These are phyloP conservation scores for Gasteruption jaculator DNA, from an alignment of 2,888 invertebrate species.

Conservation along the genomic window DNA sequence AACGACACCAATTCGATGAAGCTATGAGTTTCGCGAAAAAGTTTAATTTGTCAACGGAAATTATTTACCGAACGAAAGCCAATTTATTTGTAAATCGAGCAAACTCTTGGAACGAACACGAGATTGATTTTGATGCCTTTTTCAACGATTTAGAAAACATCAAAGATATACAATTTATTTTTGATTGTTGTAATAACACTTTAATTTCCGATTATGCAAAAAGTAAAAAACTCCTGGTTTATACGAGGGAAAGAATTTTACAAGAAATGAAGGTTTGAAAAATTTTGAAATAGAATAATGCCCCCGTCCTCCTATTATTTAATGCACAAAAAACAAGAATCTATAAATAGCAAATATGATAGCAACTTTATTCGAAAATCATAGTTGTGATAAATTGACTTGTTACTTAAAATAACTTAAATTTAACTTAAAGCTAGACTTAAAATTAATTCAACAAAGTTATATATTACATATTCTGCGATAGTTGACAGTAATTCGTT, in stretches of 20 bases:
- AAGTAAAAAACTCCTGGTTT: conserved; percentile 40
- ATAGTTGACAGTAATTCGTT: no score
- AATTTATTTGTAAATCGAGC: conserved; percentile 43
- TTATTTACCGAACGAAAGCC: conserved; percentile 51
- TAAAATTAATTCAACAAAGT: no score
- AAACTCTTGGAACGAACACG: conserved; percentile 34
- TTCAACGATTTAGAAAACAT: conserved; percentile 49
- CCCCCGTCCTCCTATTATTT: no score
- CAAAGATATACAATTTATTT: conserved; percentile 49
- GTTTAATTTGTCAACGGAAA: conserved; percentile 48
- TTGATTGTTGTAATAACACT: conserved; percentile 50
- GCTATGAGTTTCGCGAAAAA: conserved; percentile 52
- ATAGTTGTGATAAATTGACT: no score
- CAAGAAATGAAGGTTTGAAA: conserved; percentile 25
- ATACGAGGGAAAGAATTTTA: conserved; percentile 41
- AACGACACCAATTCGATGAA: conserved; percentile 51
- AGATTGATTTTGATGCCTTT: conserved; percentile 44
- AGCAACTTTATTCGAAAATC: no score
- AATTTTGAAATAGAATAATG: conserved; percentile 2
- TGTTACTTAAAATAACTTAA: no score
- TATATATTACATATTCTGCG: no score
- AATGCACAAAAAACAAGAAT: no score
- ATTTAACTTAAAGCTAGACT: no score
- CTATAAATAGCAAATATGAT: no score
- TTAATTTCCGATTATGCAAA: conserved; percentile 40